These are phyloP conservation scores for Macrobrachium nipponense DNA, from an alignment of 1,140 invertebrate genomes.

Conservation along the genomic window DNA sequence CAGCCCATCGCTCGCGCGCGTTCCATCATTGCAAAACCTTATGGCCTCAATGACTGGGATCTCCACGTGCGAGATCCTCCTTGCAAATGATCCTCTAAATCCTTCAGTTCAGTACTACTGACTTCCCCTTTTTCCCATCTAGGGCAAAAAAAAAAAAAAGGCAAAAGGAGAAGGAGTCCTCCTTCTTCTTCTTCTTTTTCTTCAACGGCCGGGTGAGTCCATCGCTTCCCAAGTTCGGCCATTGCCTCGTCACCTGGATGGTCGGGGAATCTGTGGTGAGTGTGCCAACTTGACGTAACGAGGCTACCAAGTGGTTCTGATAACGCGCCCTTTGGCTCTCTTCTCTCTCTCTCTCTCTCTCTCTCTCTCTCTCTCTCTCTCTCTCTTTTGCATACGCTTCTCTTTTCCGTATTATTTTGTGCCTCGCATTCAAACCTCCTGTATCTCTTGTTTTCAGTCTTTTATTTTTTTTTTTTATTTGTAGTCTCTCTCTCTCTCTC, in stretches of 20 bases:
- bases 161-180: not conserved
- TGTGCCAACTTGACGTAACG: constrained; percentile 57
- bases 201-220: constrained; percentile 6
- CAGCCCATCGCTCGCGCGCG: too few relatives aligned
- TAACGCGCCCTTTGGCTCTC: not conserved
- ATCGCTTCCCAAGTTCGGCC: constrained; percentile 41
- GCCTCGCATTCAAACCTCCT: too few relatives aligned
- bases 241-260: constrained; percentile 58
- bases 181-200: not conserved
- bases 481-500: not conserved
- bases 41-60: too few relatives aligned
- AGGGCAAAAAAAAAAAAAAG: not conserved
- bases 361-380: constrained; percentile 33
- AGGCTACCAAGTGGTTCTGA: constrained; percentile 41
- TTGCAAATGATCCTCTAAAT: too few relatives aligned
- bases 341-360: constrained; percentile 21
- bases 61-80: too few relatives aligned
- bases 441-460: too few relatives aligned
- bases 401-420: not conserved
- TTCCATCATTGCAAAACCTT: too few relatives aligned
- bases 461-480: too few relatives aligned
- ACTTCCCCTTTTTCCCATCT: constrained; percentile 29
- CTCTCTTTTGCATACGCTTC: not conserved
- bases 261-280: constrained; percentile 39
- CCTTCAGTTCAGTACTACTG: too few relatives aligned